Evolutionary conservation across 37 sponge, comb jelly and placozoan genomes (phyloP).

Genomic region (Cladorhizidae sp.): DNA sequence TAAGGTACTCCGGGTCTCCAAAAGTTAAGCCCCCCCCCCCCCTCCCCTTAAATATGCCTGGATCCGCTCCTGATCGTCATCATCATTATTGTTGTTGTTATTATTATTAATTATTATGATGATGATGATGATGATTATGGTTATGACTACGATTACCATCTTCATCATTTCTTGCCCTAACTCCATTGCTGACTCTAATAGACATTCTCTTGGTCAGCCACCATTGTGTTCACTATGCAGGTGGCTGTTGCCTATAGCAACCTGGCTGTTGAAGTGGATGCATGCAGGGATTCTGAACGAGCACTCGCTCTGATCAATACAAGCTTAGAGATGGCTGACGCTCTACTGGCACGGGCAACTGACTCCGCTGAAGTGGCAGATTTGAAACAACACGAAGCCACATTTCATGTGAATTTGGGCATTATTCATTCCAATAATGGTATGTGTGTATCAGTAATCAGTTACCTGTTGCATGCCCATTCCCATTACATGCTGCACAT

Average conservation of each 20-base stretch:
- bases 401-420: conserved; percentile 31
- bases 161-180: too few relatives aligned
- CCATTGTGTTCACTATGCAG: conserved; percentile 12
- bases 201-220: too few relatives aligned
- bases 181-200: too few relatives aligned
- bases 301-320: conserved; percentile 7
- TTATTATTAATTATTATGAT: too few relatives aligned
- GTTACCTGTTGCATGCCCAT: not conserved
- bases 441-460: not conserved
- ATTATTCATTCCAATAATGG: conserved; percentile 34
- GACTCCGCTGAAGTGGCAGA: not conserved
- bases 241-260: conserved; percentile 41
- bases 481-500: not conserved
- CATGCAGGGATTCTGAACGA: not conserved
- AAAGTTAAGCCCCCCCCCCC: too few relatives aligned
- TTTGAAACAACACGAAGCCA: conserved; percentile 16
- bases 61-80: too few relatives aligned
- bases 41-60: too few relatives aligned
- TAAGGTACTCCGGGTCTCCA: too few relatives aligned
- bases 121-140: too few relatives aligned
- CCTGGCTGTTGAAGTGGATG: conserved; percentile 44
- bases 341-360: not conserved
- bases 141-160: too few relatives aligned
- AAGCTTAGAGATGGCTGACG: conserved; percentile 24
- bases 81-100: too few relatives aligned